These are phyloP conservation scores for Bellardia pandia DNA, from an alignment of 2,888 invertebrate genomes.

Conservation along the genomic window DNA sequence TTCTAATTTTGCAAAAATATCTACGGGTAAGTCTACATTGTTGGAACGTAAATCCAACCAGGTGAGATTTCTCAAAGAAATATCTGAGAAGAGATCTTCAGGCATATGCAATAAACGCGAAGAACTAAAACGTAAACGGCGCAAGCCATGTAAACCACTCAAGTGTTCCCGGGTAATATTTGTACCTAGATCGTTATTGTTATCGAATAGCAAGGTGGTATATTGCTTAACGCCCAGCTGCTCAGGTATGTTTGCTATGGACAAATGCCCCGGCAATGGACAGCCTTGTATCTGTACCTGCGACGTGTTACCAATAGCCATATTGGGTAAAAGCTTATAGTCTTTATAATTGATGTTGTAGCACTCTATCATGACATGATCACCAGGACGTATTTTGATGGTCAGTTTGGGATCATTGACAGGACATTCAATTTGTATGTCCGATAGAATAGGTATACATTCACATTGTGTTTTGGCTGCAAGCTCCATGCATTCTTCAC, in stretches of 20 bases:
- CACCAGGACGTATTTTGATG: slow-evolving; percentile 79
- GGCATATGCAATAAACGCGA: slow-evolving; percentile 87
- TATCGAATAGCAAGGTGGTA: slow-evolving; percentile 85
- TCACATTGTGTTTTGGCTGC: slow-evolving; percentile 78
- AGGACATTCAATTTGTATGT: slow-evolving; percentile 82
- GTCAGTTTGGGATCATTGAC: slow-evolving; percentile 78
- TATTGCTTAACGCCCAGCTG: slow-evolving; percentile 81
- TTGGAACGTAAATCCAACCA: slow-evolving; percentile 88
- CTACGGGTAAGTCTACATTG: slow-evolving; percentile 86
- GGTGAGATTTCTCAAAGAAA: slow-evolving; percentile 85
- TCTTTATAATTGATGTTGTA: slow-evolving; percentile 79
- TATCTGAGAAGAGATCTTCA: slow-evolving; percentile 86
- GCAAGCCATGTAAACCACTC: slow-evolving; percentile 85
- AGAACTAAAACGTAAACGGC: slow-evolving; percentile 86
- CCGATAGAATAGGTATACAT: slow-evolving; percentile 80
- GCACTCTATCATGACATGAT: slow-evolving; percentile 82
- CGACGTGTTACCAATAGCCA: slow-evolving; percentile 80
- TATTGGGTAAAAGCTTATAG: slow-evolving; percentile 79
- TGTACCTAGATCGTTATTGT: slow-evolving; percentile 84
- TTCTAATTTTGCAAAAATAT: slow-evolving; percentile 86
- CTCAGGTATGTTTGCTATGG: slow-evolving; percentile 82
- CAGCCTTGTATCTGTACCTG: slow-evolving; percentile 82
- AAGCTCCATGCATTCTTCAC: slow-evolving; percentile 80
- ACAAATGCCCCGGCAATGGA: slow-evolving; percentile 83
- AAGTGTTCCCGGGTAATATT: slow-evolving; percentile 87